phyloP scores from a whole-genome alignment of 2,888 invertebrate species.

The Apeira syringaria region DNA sequence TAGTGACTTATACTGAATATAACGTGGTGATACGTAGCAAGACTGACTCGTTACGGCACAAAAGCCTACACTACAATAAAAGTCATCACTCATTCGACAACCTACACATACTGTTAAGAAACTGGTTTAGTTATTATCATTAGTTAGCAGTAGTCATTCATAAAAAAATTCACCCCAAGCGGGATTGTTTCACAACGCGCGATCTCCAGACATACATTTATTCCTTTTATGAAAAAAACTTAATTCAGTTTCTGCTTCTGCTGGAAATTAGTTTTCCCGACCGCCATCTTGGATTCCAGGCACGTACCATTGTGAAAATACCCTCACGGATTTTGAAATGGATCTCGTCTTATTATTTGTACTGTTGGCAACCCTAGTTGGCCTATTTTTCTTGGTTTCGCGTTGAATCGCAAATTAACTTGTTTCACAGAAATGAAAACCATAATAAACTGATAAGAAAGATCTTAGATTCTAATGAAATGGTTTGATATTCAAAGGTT shows the following conservation, averaged over 20 bases:
- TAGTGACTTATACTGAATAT: too few species aligned
- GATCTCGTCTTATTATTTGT: conserved; percentile 13
- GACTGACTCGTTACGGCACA: too few species aligned
- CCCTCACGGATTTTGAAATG: conserved; percentile 5
- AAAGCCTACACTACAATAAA: too few species aligned
- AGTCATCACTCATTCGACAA: too few species aligned
- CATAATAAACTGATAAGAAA: not conserved
- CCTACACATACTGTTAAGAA: too few species aligned
- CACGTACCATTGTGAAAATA: conserved; percentile 24
- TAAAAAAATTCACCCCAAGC: not conserved
- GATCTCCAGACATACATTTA: conserved; percentile 10
- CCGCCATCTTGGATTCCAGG: conserved; percentile 27
- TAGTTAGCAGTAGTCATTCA: too few species aligned
- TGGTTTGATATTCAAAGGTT: too few species aligned
- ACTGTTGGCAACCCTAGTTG: conserved; percentile 3
- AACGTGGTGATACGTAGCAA: too few species aligned
- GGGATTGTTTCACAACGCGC: too few species aligned
- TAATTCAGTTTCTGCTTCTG: conserved; percentile 17
- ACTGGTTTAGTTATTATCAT: too few species aligned
- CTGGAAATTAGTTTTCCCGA: conserved; percentile 25
- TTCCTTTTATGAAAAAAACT: conserved; percentile 15
- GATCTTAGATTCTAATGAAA: too few species aligned
- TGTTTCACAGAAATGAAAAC: not conserved
- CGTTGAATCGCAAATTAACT: conserved; percentile 3
- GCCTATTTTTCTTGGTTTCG: conserved; percentile 1